Evolutionary conservation across 2,888 invertebrate species (phyloP).

Genomic region (Scaptodrosophila latifasciaeformis): DNA sequence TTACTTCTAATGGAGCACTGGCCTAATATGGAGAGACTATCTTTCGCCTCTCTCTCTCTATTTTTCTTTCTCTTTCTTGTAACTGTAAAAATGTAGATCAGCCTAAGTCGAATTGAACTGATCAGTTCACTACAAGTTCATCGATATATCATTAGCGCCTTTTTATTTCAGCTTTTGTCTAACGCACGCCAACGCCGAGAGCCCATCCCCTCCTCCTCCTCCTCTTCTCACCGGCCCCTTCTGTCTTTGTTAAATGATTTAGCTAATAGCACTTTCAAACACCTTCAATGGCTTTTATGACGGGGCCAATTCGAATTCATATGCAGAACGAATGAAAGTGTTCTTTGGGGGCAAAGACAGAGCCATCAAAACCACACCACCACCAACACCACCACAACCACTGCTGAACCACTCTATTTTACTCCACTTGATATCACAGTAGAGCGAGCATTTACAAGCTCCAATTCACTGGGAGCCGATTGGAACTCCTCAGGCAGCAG

Average conservation of each 20-base stretch:
- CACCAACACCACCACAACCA: too few relatives aligned
- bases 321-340: constrained; percentile 67
- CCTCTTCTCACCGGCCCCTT: too few relatives aligned
- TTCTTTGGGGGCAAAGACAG: too few relatives aligned
- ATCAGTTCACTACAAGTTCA: neutral
- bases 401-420: too few relatives aligned
- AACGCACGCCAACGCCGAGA: neutral
- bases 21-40: constrained; percentile 51
- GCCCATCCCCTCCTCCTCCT: too few relatives aligned
- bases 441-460: constrained; percentile 35
- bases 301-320: constrained; percentile 31
- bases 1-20: constrained; percentile 50
- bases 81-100: constrained; percentile 8
- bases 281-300: neutral
- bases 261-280: constrained; percentile 9
- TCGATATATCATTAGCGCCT: constrained; percentile 68
- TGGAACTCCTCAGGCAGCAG: constrained; percentile 6
- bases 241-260: constrained; percentile 39
- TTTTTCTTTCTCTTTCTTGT: too few relatives aligned
- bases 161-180: constrained; percentile 50
- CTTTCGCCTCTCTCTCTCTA: too few relatives aligned
- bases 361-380: too few relatives aligned
- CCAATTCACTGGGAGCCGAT: constrained; percentile 33
- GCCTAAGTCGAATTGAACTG: neutral
- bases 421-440: too few relatives aligned